Percentiles rank a stretch among this genome's conserved stretches.
phyloP scores from a whole-genome alignment of 2,797 vertebrate species.

The Pantherophis alleghaniensis region DNA sequence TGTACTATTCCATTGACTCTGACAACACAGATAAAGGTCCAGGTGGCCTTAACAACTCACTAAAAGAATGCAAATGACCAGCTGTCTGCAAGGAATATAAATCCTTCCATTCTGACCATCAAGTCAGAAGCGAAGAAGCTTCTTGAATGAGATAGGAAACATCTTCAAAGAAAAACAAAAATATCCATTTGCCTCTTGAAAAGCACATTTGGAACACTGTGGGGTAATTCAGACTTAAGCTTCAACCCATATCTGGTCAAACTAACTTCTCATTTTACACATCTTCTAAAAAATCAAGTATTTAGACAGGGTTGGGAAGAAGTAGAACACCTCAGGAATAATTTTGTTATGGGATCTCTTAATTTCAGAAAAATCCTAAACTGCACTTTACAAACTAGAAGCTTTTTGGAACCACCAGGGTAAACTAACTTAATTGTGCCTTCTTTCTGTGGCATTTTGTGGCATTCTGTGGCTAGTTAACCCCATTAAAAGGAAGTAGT shows the following conservation, averaged over 20 bases:
- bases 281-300: background rate
- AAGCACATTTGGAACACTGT: background rate
- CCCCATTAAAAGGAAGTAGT: background rate
- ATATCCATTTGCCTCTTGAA: too few species aligned
- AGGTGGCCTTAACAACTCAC: too few species aligned
- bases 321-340: background rate
- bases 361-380: background rate
- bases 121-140: too few species aligned
- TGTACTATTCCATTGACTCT: too few species aligned
- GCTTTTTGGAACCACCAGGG: background rate
- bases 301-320: background rate
- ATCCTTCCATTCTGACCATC: too few species aligned
- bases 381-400: background rate
- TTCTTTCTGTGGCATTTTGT: background rate
- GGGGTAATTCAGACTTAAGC: background rate
- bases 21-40: too few species aligned
- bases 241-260: background rate
- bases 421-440: background rate
- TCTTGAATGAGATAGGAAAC: too few species aligned
- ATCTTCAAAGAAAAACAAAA: too few species aligned
- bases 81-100: too few species aligned
- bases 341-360: background rate
- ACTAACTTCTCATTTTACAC: background rate
- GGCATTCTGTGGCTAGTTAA: background rate
- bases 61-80: too few species aligned